Evolutionary conservation across 2,113 vertebrate species (phyloP).

Genomic region (Danio rerio): GRCz12tu NC_133182.1:65071501-65072000

Average conservation of each 20-base stretch:
- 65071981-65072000: conserved; percentile 62
- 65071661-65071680: neutral
- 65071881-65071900: conserved; percentile 70
- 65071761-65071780: conserved; percentile 25
- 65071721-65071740: conserved; percentile 4
- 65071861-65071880: conserved; percentile 46
- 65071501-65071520: no score
- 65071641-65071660: neutral
- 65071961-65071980: conserved; percentile 65
- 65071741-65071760: conserved; percentile 12
- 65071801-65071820: neutral
- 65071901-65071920: conserved; percentile 68
- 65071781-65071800: conserved; percentile 5
- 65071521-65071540: no score
- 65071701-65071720: neutral
- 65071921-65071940: conserved; percentile 66
- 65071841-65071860: conserved; percentile 15
- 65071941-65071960: conserved; percentile 64
- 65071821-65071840: conserved; percentile 32
- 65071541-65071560: no score
- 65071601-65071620: no score
- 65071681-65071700: conserved; percentile 2
- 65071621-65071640: neutral
- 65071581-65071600: no score
- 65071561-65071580: no score